Conservation (phyloP, 2,888 invertebrate genomes). For the Stenoptilia bipunctidactyla region DNA sequence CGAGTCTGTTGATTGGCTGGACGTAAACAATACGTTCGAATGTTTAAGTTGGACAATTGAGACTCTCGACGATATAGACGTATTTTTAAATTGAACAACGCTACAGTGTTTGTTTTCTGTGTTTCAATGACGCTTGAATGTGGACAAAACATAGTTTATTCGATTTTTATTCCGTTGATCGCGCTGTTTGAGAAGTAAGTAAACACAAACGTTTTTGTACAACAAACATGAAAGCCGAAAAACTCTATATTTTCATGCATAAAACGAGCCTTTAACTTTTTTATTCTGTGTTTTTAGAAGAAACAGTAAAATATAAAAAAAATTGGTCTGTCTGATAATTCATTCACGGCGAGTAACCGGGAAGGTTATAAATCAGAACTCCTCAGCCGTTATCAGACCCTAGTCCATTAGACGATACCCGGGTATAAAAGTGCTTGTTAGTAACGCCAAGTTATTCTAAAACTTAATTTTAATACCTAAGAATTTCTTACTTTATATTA, state of each 20-base stretch:
- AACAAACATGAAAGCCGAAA: too few species aligned
- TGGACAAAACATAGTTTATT: constrained; percentile 21
- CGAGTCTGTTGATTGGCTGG: constrained; percentile 67
- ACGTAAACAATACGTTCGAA: constrained; percentile 63
- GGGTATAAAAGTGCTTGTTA: neutral
- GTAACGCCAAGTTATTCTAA: too few species aligned
- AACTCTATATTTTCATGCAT: too few species aligned
- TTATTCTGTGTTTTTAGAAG: too few species aligned
- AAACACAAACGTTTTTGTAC: too few species aligned
- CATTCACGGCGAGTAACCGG: constrained; percentile 57
- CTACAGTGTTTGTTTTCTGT: constrained; percentile 18
- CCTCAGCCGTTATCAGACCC: constrained; percentile 38
- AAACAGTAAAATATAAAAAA: too few species aligned
- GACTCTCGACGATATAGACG: constrained; percentile 38
- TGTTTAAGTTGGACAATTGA: constrained; percentile 68
- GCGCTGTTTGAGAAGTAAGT: neutral
- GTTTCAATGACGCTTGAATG: constrained; percentile 18
- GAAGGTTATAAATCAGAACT: constrained; percentile 49
- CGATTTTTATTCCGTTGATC: neutral
- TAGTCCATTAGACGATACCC: constrained; percentile 40
- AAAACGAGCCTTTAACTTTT: too few species aligned
- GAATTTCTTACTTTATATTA: too few species aligned
- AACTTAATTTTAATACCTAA: too few species aligned
- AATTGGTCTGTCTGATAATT: constrained; percentile 18
- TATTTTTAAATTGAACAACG: constrained; percentile 16